Base-by-base conservation (phyloP, 2,888 invertebrate genomes). In the Zaprionus bogoriensis region DNA sequence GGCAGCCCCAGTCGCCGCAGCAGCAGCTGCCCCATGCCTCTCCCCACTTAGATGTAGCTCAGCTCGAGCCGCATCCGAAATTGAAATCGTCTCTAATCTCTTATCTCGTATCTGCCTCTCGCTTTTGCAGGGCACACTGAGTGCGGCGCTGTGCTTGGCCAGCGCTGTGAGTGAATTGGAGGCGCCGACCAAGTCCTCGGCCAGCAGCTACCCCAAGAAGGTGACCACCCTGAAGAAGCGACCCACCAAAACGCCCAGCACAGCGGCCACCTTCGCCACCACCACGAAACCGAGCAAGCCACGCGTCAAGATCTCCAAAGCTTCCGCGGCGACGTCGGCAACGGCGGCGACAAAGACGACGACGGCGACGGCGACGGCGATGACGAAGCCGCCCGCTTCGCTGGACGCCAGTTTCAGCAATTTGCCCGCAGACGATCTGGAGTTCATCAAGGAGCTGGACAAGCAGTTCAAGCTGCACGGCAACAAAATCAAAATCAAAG, bases 401-500 rank as follows among this genome's bases (percentile, higher is more conserved):
- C 20, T 83, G 20, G 67, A 88, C 1, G 89, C 88, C 2, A 83
- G 80, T 17, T 91, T 91, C 22, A 86, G 80, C 47, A 79, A 89
- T 36, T 67, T 91, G 30, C 87, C 91, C 0, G 80, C 81, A 0
- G 90, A 91, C 23, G 91, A 91, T 72, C 55, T 89, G 28, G 89
- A 89, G 42, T 91, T 91, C 64, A 90, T 91, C 57, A 91, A 90
- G 54, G 90, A 91, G 63, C 63, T 91, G 58, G 91, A 91, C 69
- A 91, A 90, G 44, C 91, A 91, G 59, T 91, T 91, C 57, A 89
- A 89, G 54, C 23, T 88, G 14, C 90, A 91, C 53, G 91, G 91
- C 12, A 88, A 90, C 39, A 89, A 89, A 60, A 83, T 91, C 22
- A 90, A 90, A 73, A 89, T 91, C 61, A 90, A 91, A 78, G 86